A percentile compares a stretch with the other conserved stretches of the same genome.
phyloP scores from a whole-genome alignment of 2,113 vertebrate genomes.

The Balaeniceps rex region DNA sequence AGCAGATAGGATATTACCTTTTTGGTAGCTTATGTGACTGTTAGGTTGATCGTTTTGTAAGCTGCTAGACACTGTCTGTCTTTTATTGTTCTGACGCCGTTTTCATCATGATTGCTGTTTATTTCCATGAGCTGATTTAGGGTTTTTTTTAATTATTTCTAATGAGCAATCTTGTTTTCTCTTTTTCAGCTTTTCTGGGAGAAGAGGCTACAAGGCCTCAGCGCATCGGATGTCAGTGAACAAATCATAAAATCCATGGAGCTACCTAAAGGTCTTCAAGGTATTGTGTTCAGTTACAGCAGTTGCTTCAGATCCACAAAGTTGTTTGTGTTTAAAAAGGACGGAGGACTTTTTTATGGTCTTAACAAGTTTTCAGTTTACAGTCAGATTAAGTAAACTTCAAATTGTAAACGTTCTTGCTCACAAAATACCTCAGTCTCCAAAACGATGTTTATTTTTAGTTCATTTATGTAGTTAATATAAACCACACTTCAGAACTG shows the following conservation, averaged over 20 bases:
- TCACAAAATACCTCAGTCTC: neutral
- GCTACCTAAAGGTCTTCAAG: conserved; percentile 90
- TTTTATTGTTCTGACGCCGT: neutral
- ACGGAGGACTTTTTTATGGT: neutral
- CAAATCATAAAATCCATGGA: conserved; percentile 87
- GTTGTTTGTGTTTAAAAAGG: neutral
- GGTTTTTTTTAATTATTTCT: neutral
- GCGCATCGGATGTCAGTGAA: conserved; percentile 84
- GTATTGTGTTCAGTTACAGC: conserved; percentile 60
- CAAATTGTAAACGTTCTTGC: neutral
- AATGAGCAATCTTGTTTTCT: neutral
- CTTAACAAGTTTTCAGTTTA: neutral
- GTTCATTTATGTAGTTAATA: neutral
- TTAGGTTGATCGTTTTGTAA: neutral
- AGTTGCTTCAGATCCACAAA: neutral
- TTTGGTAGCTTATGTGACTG: neutral
- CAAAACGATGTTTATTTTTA: neutral
- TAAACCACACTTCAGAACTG: neutral
- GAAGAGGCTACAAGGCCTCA: conserved; percentile 86
- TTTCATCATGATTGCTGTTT: neutral
- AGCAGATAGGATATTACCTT: neutral
- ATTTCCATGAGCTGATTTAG: neutral
- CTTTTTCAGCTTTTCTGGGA: conserved; percentile 89
- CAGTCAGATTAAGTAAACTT: neutral
- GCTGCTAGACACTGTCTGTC: neutral